Percentiles rank a stretch among this genome's conserved stretches.
phyloP scores from a whole-genome alignment of 2,888 invertebrate genomes.

The Petrophora chlorosata region DNA sequence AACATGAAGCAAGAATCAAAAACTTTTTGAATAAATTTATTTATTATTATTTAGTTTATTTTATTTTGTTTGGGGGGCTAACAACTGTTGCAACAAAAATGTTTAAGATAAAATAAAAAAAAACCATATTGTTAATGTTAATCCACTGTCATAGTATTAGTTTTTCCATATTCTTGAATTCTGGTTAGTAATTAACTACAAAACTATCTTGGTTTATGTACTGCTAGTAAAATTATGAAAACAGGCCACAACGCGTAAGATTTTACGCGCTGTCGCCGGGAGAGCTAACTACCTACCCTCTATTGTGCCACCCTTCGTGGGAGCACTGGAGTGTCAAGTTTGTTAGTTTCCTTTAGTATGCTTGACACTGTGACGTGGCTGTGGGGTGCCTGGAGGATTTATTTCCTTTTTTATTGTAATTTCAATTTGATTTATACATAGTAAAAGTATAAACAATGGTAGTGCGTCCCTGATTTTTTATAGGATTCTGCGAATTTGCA shows the following conservation, averaged over 20 bases:
- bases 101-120: too few species aligned
- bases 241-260: slow-evolving; percentile 35
- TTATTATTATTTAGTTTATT: too few species aligned
- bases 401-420: slow-evolving; percentile 21
- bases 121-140: too few species aligned
- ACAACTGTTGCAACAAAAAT: too few species aligned
- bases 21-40: too few species aligned
- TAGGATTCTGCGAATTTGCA: neutral
- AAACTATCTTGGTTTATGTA: neutral
- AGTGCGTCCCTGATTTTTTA: neutral
- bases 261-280: slow-evolving; percentile 48
- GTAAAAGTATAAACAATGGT: neutral
- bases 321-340: slow-evolving; percentile 51
- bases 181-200: neutral
- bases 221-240: neutral
- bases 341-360: slow-evolving; percentile 48
- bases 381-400: slow-evolving; percentile 19
- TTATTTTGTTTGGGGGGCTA: too few species aligned
- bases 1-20: too few species aligned
- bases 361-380: slow-evolving; percentile 35
- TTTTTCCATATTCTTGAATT: neutral
- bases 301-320: slow-evolving; percentile 43
- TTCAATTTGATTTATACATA: neutral
- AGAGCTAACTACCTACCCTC: slow-evolving; percentile 40
- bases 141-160: too few species aligned